Evolutionary conservation across 2,888 invertebrate species (phyloP), one percentile per base, ranked within the genome.

Genomic region (Amblyjoppa fuscipennis): DNA sequence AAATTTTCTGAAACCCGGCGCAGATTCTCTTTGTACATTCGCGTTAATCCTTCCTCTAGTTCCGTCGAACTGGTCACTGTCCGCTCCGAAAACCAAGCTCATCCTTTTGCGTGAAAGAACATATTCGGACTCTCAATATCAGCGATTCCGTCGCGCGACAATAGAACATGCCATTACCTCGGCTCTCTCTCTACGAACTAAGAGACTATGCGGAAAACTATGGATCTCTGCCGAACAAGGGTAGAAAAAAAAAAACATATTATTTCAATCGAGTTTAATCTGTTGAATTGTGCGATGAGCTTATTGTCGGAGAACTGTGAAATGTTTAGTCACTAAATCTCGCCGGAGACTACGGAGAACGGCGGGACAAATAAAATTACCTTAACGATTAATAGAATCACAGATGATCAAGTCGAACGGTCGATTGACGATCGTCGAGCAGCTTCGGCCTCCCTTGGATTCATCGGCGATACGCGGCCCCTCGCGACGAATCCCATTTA

Each of bases 1-100:
- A 59, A 86, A 69, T 83, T 86, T 86, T 81, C 86, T 87, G 84
- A 86, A 87, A 85, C 53, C 78, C 76, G 81, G 81, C 49, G 84
- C 77, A 79, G 78, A 76, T 69, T 85, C 78, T 85, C 78, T 87
- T 64, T 83, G 80, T 85, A 83, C 45, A 85, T 73, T 83, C 70
- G 70, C 66, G 78, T 53, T 73, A 82, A 84, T 84, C 75, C 83
- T 34, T 80, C 83, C 25, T 83, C 79, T 51, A 51, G 76, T 78
- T 79, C 75, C 81, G 41, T 83, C 81, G 75, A 64, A 81, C 13
- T 71, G 79, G 74, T 86, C 86, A 86, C 80, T 83, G 83, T 86
- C 86, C 86, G 81, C 49, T 56, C 83, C 83, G 70, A 83, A 86
- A 74, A 83, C 81, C 83, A 80, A 86, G 85, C 80, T 85, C 85